Base-by-base conservation (phyloP, 2,888 invertebrate species). In the Priocnemis perturbator region DNA sequence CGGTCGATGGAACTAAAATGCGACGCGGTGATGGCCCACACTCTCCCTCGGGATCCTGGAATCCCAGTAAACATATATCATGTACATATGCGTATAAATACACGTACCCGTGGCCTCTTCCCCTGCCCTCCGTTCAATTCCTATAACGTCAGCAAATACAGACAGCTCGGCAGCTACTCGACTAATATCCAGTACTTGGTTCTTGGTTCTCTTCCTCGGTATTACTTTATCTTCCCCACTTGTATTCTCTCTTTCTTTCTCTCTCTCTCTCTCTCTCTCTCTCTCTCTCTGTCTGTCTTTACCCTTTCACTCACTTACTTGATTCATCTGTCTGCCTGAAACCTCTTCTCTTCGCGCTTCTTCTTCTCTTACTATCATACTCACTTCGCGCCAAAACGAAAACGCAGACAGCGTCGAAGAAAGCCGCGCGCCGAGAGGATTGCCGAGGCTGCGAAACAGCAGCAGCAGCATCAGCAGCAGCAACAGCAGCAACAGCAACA, bases 1-100 rank as follows among this genome's bases (percentile, higher is more conserved):
- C 84, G 86, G 86, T 86, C 87, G 87, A 86, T 88, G 88, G 88
- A 87, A 86, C 86, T 88, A 88, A 88, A 86, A 82, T 81, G 82
- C 84, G 81, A 82, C 87, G 85, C 88, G 89, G 87, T 88, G 89
- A 86, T 80, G 77, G 79, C 74, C 68, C 71, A 53, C 61, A 67
- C 61, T 68, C 68, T 68, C 69, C 66, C 68, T 69, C 65, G 45
- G 69, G 64, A 65, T 73, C 37, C 37, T 37, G 37, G 14, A 37
- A 37, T 37, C 37, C 37, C 37, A 37, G 37, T 37, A 37, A 11
- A 11, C 37, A 11, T 37, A 37, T 37, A 37, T 37, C 7, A 37
- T 37, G 37, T 37, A 37, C 11, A 37, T 37, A 11, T 1, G 64
- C 61, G 67, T 64, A 66, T 67, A 74, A 55, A 66, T 71, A 69